These are phyloP conservation scores for Hydractinia symbiolongicarpus DNA, from an alignment of 30 jellyfish, hydroid and myxozoan genomes.

Conservation along the genomic window DNA sequence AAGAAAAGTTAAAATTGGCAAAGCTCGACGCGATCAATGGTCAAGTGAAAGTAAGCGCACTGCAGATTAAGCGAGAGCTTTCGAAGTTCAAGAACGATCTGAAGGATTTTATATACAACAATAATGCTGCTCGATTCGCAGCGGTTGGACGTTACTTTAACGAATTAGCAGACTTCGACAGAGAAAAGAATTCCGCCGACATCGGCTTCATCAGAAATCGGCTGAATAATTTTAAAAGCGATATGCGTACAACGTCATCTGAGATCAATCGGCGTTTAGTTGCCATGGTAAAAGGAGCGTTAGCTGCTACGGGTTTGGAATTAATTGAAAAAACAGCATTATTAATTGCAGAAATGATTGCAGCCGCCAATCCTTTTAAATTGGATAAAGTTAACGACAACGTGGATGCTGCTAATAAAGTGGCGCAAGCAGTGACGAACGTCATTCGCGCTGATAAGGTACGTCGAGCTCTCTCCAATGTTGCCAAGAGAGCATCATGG, in stretches of 20 bases:
- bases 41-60: conserved; percentile 24
- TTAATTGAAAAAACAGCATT: conserved; percentile 10
- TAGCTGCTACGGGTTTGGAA: conserved; percentile 5
- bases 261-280: conserved; percentile 2
- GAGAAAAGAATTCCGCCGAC: conserved; percentile 33
- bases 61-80: conserved; percentile 23
- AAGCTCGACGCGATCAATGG: conserved; percentile 27
- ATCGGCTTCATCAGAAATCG: conserved; percentile 33
- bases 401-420: conserved; percentile 21
- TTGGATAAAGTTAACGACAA: conserved; percentile 31
- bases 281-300: conserved; percentile 18
- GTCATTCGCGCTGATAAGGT: conserved; percentile 21
- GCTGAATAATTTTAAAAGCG: conserved; percentile 23
- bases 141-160: conserved; percentile 39
- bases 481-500: conserved; percentile 12
- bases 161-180: conserved; percentile 43
- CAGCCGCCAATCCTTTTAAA: conserved; percentile 33
- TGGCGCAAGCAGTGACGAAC: conserved; percentile 33
- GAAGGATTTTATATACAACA: conserved; percentile 31
- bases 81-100: conserved; percentile 31
- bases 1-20: conserved; percentile 9
- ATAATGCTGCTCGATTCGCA: conserved; percentile 33
- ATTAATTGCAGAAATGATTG: conserved; percentile 19
- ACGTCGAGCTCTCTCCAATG: conserved; percentile 6
- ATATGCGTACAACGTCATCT: conserved; percentile 6